Percentiles rank a stretch among this genome's conserved stretches.
phyloP scores from a whole-genome alignment of 2,888 invertebrate genomes.

The Dermolepida albohirtum region DNA sequence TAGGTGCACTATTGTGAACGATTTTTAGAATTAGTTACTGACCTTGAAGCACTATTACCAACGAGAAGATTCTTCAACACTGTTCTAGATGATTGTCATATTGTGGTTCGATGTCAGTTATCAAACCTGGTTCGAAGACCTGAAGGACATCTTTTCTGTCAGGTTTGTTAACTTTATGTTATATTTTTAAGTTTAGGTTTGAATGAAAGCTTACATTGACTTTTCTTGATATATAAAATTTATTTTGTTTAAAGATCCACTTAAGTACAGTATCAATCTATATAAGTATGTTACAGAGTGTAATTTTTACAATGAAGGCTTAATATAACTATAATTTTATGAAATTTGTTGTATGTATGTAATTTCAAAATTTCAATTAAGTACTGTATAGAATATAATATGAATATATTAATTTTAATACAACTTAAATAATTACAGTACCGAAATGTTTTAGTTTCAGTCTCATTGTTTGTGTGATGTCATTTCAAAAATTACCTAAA shows the following conservation, averaged over 20 bases:
- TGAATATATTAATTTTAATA: too few species aligned
- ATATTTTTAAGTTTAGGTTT: conserved; percentile 10
- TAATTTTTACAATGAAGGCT: too few species aligned
- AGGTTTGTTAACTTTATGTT: conserved; percentile 73
- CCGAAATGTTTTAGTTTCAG: too few species aligned
- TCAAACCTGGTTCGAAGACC: conserved; percentile 78
- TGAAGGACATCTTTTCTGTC: conserved; percentile 91
- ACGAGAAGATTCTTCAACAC: conserved; percentile 97
- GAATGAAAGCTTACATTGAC: too few species aligned
- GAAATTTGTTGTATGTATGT: too few species aligned
- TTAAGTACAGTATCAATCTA: background rate
- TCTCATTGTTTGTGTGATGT: too few species aligned
- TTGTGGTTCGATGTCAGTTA: conserved; percentile 90
- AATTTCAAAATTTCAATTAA: too few species aligned
- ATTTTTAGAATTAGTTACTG: conserved; percentile 95
- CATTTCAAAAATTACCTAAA: too few species aligned
- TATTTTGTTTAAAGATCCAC: background rate
- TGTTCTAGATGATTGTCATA: conserved; percentile 93
- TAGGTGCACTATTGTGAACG: conserved; percentile 90
- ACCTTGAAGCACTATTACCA: conserved; percentile 93
- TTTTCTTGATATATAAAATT: too few species aligned
- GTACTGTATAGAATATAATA: too few species aligned
- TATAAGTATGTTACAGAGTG: background rate
- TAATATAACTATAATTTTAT: too few species aligned
- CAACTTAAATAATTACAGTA: too few species aligned